Evolutionary conservation across 2,888 invertebrate genomes (phyloP).

Genomic region (Orthosia cruda): DNA sequence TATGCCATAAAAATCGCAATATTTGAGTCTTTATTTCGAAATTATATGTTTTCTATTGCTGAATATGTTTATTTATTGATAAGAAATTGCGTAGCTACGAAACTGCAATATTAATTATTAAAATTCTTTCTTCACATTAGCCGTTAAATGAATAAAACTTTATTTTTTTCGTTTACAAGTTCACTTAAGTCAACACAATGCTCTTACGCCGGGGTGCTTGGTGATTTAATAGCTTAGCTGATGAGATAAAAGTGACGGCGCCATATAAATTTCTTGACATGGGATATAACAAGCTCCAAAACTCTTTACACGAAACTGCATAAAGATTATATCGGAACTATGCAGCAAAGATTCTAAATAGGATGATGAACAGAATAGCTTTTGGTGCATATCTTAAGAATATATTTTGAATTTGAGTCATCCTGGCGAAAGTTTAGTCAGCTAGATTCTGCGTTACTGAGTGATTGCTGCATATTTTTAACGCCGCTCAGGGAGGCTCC

Average conservation of each 20-base stretch:
- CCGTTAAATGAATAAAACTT: background rate
- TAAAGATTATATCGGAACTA: background rate
- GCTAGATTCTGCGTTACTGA: no score
- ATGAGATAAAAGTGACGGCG: slow-evolving; percentile 28
- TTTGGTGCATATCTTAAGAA: background rate
- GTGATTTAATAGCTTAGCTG: slow-evolving; percentile 25
- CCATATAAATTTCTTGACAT: slow-evolving; percentile 26
- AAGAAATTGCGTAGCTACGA: slow-evolving; percentile 4
- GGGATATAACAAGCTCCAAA: background rate
- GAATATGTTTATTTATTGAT: slow-evolving; percentile 4
- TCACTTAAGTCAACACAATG: background rate
- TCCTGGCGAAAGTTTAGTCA: no score
- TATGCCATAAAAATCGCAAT: slow-evolving; percentile 25
- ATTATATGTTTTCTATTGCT: slow-evolving; percentile 14
- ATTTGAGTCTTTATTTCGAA: background rate
- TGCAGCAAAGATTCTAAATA: background rate
- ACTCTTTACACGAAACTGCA: slow-evolving; percentile 5
- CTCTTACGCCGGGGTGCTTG: background rate
- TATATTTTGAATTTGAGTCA: background rate
- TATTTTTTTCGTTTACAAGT: background rate
- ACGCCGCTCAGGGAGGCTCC: no score
- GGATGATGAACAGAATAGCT: background rate
- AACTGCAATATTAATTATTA: background rate
- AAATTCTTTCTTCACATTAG: background rate
- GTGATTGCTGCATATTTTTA: no score